phyloP scores from a whole-genome alignment of 2,888 invertebrate genomes.

The Apamea anceps region DNA sequence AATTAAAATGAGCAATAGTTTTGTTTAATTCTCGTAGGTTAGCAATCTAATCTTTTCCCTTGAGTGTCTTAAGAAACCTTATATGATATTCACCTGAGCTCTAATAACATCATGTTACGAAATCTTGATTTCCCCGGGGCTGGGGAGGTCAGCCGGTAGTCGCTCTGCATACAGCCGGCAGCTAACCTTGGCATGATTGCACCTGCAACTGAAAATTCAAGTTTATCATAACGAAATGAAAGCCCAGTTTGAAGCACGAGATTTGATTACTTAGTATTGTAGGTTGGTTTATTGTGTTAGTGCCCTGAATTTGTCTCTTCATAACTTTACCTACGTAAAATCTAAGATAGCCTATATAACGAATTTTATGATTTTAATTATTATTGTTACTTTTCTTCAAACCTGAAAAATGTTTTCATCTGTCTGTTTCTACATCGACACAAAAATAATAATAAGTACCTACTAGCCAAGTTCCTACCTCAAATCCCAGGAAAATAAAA shows the following conservation, averaged over 20 bases:
- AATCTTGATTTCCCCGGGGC: constrained; percentile 58
- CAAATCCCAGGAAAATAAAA: background rate
- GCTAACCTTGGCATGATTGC: constrained; percentile 28
- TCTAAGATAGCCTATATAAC: background rate
- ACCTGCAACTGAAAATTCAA: constrained; percentile 24
- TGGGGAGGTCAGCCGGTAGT: constrained; percentile 39
- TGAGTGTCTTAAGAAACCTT: constrained; percentile 33
- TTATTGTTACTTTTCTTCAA: background rate
- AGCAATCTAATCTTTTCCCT: constrained; percentile 37
- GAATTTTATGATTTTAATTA: background rate
- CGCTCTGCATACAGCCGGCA: constrained; percentile 41
- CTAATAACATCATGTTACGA: constrained; percentile 50
- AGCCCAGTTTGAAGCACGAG: constrained; percentile 3
- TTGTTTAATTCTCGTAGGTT: constrained; percentile 32
- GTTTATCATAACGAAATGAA: constrained; percentile 9
- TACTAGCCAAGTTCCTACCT: background rate
- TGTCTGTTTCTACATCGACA: background rate
- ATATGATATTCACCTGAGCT: constrained; percentile 50
- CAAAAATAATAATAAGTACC: background rate
- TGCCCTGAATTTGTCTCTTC: constrained; percentile 2
- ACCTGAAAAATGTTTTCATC: background rate
- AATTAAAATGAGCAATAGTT: constrained; percentile 33
- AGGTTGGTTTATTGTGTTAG: background rate
- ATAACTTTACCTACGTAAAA: constrained; percentile 1
- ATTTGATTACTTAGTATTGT: constrained; percentile 22